phyloP scores from a whole-genome alignment of 1,140 invertebrate genomes.

The Diorhabda carinulata region DNA sequence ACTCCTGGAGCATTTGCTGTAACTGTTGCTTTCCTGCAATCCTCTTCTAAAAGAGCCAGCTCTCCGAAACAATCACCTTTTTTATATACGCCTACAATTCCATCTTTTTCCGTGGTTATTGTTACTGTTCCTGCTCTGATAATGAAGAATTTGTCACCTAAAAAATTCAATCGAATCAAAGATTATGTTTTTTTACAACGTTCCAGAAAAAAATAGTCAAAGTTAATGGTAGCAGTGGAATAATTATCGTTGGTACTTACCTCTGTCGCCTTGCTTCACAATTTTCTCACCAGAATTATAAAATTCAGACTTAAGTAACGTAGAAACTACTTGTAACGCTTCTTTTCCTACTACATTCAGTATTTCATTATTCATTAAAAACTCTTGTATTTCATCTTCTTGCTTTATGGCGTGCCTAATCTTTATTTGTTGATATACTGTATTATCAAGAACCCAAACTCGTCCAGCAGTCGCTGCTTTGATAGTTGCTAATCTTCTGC shows the following conservation, averaged over 20 bases:
- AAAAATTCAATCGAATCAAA: background rate
- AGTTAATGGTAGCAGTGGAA: too few species aligned
- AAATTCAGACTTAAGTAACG: conserved; percentile 83
- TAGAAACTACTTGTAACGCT: conserved; percentile 80
- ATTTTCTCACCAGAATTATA: conserved; percentile 82
- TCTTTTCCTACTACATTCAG: conserved; percentile 75
- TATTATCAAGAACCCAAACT: conserved; percentile 83
- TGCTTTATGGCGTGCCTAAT: conserved; percentile 74
- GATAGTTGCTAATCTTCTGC: conserved; percentile 34
- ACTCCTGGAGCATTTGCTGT: conserved; percentile 83
- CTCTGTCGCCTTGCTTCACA: conserved; percentile 83
- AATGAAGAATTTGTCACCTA: conserved; percentile 93
- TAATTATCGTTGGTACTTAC: background rate
- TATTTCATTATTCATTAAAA: conserved; percentile 80
- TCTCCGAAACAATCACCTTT: conserved; percentile 77
- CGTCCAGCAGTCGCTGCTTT: conserved; percentile 52
- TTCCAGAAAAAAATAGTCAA: too few species aligned
- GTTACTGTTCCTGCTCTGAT: conserved; percentile 86
- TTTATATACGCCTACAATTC: conserved; percentile 58
- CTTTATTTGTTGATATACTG: conserved; percentile 86
- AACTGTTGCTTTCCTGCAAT: conserved; percentile 78
- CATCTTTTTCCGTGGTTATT: conserved; percentile 63
- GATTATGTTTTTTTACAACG: too few species aligned
- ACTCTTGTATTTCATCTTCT: conserved; percentile 77
- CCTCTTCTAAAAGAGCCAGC: conserved; percentile 74